Percentiles rank a stretch among this genome's conserved stretches.
phyloP scores from a whole-genome alignment of 2,797 vertebrate genomes.

The Onychomys arenicola region DNA sequence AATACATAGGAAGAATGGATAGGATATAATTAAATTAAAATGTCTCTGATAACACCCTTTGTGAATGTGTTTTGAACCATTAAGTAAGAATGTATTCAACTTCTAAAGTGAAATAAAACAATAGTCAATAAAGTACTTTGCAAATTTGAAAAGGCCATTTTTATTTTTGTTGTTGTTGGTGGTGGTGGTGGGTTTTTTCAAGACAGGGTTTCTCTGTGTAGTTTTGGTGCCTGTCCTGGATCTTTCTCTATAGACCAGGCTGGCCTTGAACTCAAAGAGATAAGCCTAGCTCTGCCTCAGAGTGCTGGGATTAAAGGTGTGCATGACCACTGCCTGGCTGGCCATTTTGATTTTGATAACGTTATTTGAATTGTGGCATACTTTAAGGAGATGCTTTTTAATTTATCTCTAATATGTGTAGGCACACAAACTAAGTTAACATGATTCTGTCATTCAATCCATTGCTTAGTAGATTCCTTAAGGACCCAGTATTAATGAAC shows the following conservation, averaged over 20 bases:
- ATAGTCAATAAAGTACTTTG: conserved; percentile 55
- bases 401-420: conserved; percentile 60
- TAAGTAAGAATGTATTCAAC: conserved; percentile 9
- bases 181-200: too few species aligned
- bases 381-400: conserved; percentile 61
- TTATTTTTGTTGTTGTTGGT: not conserved
- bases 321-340: not conserved
- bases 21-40: conserved; percentile 15
- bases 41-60: not conserved
- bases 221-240: too few species aligned
- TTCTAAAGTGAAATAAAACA: conserved; percentile 47
- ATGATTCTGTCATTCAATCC: conserved; percentile 66
- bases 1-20: not conserved
- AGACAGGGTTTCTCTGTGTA: too few species aligned
- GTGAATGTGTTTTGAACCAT: conserved; percentile 52
- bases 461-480: conserved; percentile 46
- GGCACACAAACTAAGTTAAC: conserved; percentile 58
- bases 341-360: conserved; percentile 52
- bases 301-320: too few species aligned
- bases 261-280: too few species aligned
- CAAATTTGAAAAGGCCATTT: conserved; percentile 53
- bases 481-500: conserved; percentile 72
- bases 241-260: too few species aligned
- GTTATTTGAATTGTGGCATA: conserved; percentile 60
- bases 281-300: too few species aligned